Evolutionary conservation across 1,140 invertebrate species (phyloP).

Genomic region (Chionoecetes opilio): DNA sequence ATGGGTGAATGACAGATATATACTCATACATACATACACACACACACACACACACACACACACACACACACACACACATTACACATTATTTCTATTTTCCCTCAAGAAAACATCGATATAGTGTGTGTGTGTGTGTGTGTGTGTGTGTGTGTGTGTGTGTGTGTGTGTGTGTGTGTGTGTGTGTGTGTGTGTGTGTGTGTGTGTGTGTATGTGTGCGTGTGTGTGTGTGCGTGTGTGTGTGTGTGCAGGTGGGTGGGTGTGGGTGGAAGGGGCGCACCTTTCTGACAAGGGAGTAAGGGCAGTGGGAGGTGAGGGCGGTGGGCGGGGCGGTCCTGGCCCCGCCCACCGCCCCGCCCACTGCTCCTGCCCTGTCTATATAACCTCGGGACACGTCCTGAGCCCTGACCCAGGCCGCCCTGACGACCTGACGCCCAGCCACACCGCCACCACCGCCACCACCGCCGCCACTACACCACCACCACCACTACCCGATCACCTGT

Average conservation of each 20-base stretch:
- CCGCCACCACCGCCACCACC: neutral
- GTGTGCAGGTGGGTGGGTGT: neutral
- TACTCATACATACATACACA: too few relatives aligned
- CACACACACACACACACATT: too few relatives aligned
- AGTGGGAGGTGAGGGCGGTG: neutral
- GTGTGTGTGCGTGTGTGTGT: neutral
- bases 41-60: too few relatives aligned
- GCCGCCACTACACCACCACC: neutral
- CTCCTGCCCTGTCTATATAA: neutral
- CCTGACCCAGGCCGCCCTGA: conserved; percentile 1
- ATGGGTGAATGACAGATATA: too few relatives aligned
- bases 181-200: too few relatives aligned
- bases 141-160: too few relatives aligned
- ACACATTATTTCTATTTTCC: too few relatives aligned
- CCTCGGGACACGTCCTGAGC: neutral
- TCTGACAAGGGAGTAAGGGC: neutral
- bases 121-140: conserved; percentile 31
- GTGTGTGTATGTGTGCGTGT: neutral
- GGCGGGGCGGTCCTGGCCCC: neutral
- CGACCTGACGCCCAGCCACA: neutral
- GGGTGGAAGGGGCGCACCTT: neutral
- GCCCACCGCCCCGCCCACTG: conserved; percentile 20
- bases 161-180: too few relatives aligned
- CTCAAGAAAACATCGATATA: too few relatives aligned
- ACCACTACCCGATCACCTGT: neutral